Evolutionary conservation across 2,888 invertebrate species (phyloP), one percentile per base, ranked within the genome.

Genomic region (Melanostoma mellinum): DNA sequence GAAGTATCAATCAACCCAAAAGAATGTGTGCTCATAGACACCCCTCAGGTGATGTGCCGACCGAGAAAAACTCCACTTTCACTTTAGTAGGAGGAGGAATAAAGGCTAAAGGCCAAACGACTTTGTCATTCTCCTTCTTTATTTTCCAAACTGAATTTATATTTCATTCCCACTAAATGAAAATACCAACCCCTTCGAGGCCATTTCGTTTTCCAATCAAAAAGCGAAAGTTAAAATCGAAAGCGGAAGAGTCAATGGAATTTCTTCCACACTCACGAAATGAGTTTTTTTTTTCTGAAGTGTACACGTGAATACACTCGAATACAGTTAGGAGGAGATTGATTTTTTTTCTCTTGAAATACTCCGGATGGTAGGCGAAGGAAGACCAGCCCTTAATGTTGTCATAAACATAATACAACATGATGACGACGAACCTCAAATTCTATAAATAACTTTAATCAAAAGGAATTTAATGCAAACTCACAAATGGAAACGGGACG

Each of bases 361-460:
- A 20, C 20, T 20, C 20, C 20, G 20, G 20, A 20, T 20, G 1
- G 20, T 20, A 9, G 10, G 10, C 10, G 6, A 0, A 42, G 42
- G 9, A 3, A 46, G 40, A 38, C 40, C 9, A 56, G 40, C 20
- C 40, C 38, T 56, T 40, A 56, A 9, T 30, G 4, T 56, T 30
- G 38, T 53, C 35, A 53, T 35, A 20, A 44, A 33, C 32, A n/a
- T n/a, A 48, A 63, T 33, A 35, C 32, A 56, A 46, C 53, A 65
- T 52, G 44, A 20, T 2, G 30, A 32, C 3, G 9, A 46, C 71
- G 50, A 48, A 53, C 55, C 73, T 69, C 6, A 46, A 50, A 38
- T 9, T 61, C 73, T 77, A 77, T 63, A 82, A 82, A 82, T 77
- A 77, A 61, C 58, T 69, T 42, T 36, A 67, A 58, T 58, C 58